Conservation (phyloP, 1,140 invertebrate genomes). For the Tribolium madens region DNA sequence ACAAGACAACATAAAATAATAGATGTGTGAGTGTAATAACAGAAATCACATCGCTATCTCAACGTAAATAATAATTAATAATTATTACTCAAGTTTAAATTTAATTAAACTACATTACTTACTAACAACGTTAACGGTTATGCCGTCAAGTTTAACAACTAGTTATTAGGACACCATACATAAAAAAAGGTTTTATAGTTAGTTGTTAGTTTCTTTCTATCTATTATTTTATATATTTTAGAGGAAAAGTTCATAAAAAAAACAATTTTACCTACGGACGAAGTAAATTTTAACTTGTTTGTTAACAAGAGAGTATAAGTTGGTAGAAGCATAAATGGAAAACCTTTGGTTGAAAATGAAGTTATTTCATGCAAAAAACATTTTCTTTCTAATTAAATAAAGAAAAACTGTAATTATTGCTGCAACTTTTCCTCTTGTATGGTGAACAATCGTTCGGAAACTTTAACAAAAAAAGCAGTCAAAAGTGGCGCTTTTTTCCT, state of each 20-base stretch:
- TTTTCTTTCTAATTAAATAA: too few species aligned
- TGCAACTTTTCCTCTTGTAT: neutral
- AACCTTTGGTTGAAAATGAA: neutral
- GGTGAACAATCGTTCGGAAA: neutral
- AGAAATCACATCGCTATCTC: neutral
- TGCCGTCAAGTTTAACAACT: conserved; percentile 37
- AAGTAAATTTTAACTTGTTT: conserved; percentile 38
- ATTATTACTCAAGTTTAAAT: neutral
- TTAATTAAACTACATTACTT: neutral
- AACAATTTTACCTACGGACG: conserved; percentile 22
- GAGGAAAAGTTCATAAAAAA: neutral
- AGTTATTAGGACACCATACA: neutral
- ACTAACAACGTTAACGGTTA: conserved; percentile 17
- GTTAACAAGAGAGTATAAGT: neutral
- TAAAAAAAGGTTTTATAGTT: neutral
- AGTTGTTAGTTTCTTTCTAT: too few species aligned
- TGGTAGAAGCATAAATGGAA: neutral
- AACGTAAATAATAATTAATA: too few species aligned
- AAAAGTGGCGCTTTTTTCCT: neutral
- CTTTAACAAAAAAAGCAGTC: neutral
- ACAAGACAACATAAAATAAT: conserved; percentile 9
- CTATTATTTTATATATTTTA: too few species aligned
- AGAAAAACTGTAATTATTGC: neutral
- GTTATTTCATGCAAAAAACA: neutral
- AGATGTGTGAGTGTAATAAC: neutral